Base-by-base conservation (phyloP, 1,140 invertebrate genomes). In the Hestina assimilis region DNA sequence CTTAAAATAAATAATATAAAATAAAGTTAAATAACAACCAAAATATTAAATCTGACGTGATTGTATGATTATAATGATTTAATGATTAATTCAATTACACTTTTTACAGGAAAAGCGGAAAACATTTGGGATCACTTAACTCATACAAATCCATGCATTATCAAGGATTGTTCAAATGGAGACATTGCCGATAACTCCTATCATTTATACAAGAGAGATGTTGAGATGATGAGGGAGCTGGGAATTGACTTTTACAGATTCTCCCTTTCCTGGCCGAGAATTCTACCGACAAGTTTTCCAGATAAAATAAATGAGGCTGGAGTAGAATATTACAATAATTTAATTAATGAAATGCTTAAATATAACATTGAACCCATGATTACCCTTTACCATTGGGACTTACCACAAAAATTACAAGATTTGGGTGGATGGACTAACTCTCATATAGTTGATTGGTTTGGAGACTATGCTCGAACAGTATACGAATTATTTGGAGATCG, bases 381-480 rank as follows among this genome's bases (percentile, higher is more conserved):
- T 0, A 93, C 92, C 0, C 70, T 93, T 4, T 93, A 92, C 63
- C 92, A 93, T 59, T 93, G 92, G 92, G 92, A 93, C 28, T 73
- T 93, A 53, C 93, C 92, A 1, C 89, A 92, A 57, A 74, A 72
- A 19, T 64, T 93, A 3, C 90, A 92, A 67, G 89, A 92, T 17
- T 59, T 92, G 33, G 92, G 92, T 1, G 92, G 92, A 1, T 93
- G 92, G 92, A 80, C 90, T 1, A 93, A 93, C 71, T 89, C 90
- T 6, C 56, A 90, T 20, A 90, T 93, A 43, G 87, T 90, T 9
- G 90, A 92, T 2, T 88, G 90, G 66, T 93, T 91, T 59, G 89
- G 80, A 19, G 91, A 93, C 63, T 94, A 91, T 63, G 91, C 92
- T 0, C 76, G 89, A 15, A 42, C 92, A 2, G 81, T 89, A 1